Conservation (phyloP, 2,797 vertebrate genomes). For the Chaunax sp. region DNA sequence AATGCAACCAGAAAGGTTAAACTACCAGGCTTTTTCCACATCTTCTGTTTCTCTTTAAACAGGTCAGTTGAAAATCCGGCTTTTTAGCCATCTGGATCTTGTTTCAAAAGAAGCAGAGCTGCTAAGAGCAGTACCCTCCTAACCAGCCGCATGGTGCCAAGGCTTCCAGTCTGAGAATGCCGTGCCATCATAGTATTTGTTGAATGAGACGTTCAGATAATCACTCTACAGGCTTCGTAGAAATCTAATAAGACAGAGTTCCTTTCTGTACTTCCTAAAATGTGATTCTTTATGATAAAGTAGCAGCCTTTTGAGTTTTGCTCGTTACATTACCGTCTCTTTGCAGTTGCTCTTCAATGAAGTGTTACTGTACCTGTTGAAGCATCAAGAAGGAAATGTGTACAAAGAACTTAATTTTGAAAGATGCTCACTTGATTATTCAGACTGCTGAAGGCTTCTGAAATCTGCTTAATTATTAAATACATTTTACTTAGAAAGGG, state of each 20-base stretch:
- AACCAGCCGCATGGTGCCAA: constrained; percentile 64
- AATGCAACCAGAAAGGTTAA: constrained; percentile 77
- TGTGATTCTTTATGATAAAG: too few relatives aligned
- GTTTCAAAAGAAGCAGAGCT: constrained; percentile 77
- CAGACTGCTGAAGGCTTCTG: neutral
- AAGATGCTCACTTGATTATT: neutral
- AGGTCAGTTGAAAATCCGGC: constrained; percentile 80
- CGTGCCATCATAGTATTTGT: constrained; percentile 60
- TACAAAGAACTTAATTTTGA: neutral
- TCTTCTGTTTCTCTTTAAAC: constrained; percentile 83
- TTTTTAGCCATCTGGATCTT: constrained; percentile 75
- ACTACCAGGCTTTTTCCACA: constrained; percentile 77
- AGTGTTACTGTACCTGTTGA: neutral
- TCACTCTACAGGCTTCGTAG: constrained; percentile 10
- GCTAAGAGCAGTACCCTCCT: constrained; percentile 66
- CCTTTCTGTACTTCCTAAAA: too few relatives aligned
- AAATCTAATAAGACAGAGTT: constrained; percentile 11
- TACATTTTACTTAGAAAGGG: neutral
- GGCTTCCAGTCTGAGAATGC: constrained; percentile 63
- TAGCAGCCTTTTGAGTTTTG: neutral
- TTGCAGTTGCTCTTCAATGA: neutral
- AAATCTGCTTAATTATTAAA: neutral
- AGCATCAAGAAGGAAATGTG: neutral
- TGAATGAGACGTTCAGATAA: constrained; percentile 51
- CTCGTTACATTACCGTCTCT: accelerated